Evolutionary conservation across 2,888 invertebrate species (phyloP), one percentile per base, ranked within the genome.

Genomic region (Bugula neritina): DNA sequence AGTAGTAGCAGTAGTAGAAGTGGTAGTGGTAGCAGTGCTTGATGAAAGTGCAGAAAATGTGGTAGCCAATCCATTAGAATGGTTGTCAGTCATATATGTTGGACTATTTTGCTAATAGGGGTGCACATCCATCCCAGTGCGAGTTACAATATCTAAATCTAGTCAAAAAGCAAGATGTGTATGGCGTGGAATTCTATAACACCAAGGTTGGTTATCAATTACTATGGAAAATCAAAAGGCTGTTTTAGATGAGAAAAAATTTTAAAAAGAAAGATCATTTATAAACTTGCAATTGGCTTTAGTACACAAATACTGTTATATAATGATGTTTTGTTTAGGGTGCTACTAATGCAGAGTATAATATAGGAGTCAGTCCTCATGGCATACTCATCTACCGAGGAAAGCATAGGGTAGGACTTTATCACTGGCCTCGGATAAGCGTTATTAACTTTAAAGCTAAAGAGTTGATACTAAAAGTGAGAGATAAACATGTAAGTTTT

Each of bases 361-460:
- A 63, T 27, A n/a, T 63, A 5, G 63, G 63, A 34, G 25, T 27
- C 2, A 63, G 63, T 63, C 63, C 63, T 10, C 63, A 63, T 27
- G 63, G 63, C 31, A 63, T 63, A 17, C 25, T 63, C 25, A 34
- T 63, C 21, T 63, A 63, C n/a, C 27, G 63, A 34, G 63, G 63
- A 27, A 63, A 63, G 27, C 63, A 63, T 27, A 25, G 63, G 34
- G 63, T 27, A 2, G 27, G 31, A 13, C 63, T 63, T 13, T 63
- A 63, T 31, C 63, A 63, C 31, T 63, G 63, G 63, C 63, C 63
- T 13, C 63, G 63, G 2, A 63, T 63, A 63, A 27, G 31, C 31
- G 17, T 63, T n/a, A 63, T 63, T 17, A 63, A 63, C 63, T 63
- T 63, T 27, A 63, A 63, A 31, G 21, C 29, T 10, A 63, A 63